Conservation (phyloP, 2,113 vertebrate genomes). For the Thamnaconus septentrionalis region DNA sequence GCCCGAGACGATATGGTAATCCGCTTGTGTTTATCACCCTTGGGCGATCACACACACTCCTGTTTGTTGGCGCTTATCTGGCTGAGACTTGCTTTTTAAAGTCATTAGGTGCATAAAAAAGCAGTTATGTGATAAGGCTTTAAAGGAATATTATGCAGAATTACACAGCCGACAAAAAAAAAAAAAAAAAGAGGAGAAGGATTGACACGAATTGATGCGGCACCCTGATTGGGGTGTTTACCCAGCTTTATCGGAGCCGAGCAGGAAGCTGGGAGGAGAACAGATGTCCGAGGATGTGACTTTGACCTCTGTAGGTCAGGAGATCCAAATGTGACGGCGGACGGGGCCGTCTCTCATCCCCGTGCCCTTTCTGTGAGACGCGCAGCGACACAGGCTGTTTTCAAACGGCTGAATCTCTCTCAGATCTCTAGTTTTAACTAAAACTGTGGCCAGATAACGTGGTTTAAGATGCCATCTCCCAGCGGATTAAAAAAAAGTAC, state of each 20-base stretch:
- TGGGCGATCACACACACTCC: conserved; percentile 59
- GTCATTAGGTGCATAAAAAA: conserved; percentile 64
- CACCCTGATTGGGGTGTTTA: conserved; percentile 59
- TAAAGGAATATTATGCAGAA: conserved; percentile 58
- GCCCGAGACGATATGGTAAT: conserved; percentile 65
- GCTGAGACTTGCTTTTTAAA: conserved; percentile 62
- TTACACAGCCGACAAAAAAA: conserved; percentile 43
- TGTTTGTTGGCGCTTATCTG: conserved; percentile 64
- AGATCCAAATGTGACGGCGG: conserved; percentile 11
- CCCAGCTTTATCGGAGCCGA: conserved; percentile 53
- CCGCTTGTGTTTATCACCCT: conserved; percentile 65
- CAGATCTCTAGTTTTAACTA: conserved; percentile 6
- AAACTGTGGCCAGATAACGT: conserved; percentile 4
- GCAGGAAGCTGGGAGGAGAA: conserved; percentile 44
- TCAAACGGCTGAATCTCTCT: conserved; percentile 14
- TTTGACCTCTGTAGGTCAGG: conserved; percentile 56
- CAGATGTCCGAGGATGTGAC: conserved; percentile 43
- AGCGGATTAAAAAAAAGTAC: conserved; percentile 25
- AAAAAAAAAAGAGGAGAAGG: conserved; percentile 20
- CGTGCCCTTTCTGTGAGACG: too few species aligned
- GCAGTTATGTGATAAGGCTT: conserved; percentile 59
- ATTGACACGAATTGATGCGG: conserved; percentile 51
- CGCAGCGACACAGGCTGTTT: conserved; percentile 4
- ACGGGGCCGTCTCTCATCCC: too few species aligned
- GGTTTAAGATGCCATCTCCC: conserved; percentile 24